These are phyloP conservation scores for Lethocerus indicus DNA, from an alignment of 1,140 invertebrate genomes.

Conservation along the genomic window DNA sequence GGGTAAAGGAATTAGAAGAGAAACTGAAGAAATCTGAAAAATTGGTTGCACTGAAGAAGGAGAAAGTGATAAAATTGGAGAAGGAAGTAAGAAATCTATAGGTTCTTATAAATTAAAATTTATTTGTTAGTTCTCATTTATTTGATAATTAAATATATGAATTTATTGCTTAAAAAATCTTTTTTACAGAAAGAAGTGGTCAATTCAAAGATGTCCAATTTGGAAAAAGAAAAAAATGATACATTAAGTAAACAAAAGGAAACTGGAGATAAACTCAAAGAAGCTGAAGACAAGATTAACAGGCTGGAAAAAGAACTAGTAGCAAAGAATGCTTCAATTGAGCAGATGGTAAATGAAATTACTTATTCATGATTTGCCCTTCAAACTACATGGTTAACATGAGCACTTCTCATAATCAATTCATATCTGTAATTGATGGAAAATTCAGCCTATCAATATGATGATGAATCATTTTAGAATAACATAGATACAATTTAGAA, in stretches of 20 bases:
- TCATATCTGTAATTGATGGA: too few species aligned
- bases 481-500: too few species aligned
- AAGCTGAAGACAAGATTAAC: conserved; percentile 12
- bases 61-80: conserved; percentile 37
- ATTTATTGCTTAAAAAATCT: neutral
- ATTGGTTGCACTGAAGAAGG: conserved; percentile 33
- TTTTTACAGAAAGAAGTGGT: conserved; percentile 6
- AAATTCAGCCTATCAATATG: too few species aligned
- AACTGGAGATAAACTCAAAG: conserved; percentile 4
- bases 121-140: too few species aligned
- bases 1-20: conserved; percentile 37
- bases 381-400: too few species aligned
- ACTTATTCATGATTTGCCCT: too few species aligned
- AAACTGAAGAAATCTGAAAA: conserved; percentile 39
- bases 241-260: conserved; percentile 6
- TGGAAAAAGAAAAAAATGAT: conserved; percentile 10
- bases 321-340: conserved; percentile 32
- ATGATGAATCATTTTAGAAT: too few species aligned
- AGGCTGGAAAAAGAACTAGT: conserved; percentile 30
- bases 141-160: neutral
- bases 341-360: conserved; percentile 29
- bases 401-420: too few species aligned
- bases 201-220: conserved; percentile 8
- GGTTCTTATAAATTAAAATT: neutral
- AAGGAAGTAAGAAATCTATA: conserved; percentile 25